phyloP scores from a whole-genome alignment of 2,888 invertebrate species.

The Zygogramma bicolorata region DNA sequence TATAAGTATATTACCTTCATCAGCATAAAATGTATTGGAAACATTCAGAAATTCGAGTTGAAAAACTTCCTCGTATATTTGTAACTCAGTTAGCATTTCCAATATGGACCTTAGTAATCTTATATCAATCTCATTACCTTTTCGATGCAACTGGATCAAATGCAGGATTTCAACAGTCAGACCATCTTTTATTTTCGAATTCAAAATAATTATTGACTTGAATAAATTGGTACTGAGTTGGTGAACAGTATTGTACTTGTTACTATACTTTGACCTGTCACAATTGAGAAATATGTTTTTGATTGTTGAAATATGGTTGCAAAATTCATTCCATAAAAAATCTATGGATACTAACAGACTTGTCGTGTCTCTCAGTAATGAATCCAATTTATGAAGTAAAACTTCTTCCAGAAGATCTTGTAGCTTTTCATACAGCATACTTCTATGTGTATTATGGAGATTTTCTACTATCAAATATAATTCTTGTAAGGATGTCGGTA shows the following conservation, averaged over 20 bases:
- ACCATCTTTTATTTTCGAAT: conserved; percentile 84
- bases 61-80: conserved; percentile 88
- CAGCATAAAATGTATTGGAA: conserved; percentile 89
- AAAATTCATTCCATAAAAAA: conserved; percentile 92
- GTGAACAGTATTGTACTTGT: conserved; percentile 85
- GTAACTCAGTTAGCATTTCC: conserved; percentile 93
- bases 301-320: conserved; percentile 96
- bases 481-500: conserved; percentile 78
- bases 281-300: conserved; percentile 96
- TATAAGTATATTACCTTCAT: conserved; percentile 90
- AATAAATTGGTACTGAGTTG: conserved; percentile 95
- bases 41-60: conserved; percentile 88
- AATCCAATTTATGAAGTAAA: conserved; percentile 86
- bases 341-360: conserved; percentile 91
- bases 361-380: conserved; percentile 86
- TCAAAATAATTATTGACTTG: conserved; percentile 89
- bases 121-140: conserved; percentile 88
- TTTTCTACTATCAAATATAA: conserved; percentile 95
- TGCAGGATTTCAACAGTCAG: conserved; percentile 90
- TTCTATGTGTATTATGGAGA: conserved; percentile 72
- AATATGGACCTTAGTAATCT: conserved; percentile 90
- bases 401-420: conserved; percentile 85
- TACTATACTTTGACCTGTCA: conserved; percentile 89
- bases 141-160: conserved; percentile 90
- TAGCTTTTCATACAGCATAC: conserved; percentile 81